phyloP scores from a whole-genome alignment of 2,113 vertebrate genomes.

The Neolamprologus sp. region DNA sequence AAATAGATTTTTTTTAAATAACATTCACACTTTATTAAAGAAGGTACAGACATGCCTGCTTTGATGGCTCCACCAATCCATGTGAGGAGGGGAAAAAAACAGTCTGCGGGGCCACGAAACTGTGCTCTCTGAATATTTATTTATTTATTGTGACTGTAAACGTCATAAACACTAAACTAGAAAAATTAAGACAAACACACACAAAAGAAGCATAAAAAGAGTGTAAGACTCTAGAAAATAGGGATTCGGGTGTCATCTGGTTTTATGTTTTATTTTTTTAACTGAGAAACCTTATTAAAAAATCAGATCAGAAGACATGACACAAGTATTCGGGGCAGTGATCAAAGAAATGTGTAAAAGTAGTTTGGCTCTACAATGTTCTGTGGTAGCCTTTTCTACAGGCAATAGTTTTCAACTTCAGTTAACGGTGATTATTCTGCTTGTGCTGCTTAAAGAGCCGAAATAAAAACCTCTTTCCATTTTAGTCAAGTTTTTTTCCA shows the following conservation, averaged over 20 bases:
- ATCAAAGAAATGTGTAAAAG: fast-evolving
- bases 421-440: not conserved
- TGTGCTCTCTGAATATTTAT: not conserved
- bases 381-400: not conserved
- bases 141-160: not conserved
- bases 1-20: not conserved
- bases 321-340: not conserved
- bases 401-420: not conserved
- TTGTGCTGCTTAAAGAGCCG: not conserved
- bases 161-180: not conserved
- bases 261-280: not conserved
- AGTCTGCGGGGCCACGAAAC: fast-evolving
- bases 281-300: not conserved
- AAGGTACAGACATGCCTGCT: not conserved
- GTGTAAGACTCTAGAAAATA: not conserved
- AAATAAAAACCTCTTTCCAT: not conserved
- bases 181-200: not conserved
- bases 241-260: not conserved
- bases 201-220: not conserved
- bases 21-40: not conserved
- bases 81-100: not conserved
- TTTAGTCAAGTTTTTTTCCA: not conserved
- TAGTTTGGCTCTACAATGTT: not conserved
- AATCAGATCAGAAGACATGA: not conserved
- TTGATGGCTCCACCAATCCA: not conserved